Evolutionary conservation across 2,797 vertebrate species (phyloP).

Genomic region (Cheirogaleus major): DNA sequence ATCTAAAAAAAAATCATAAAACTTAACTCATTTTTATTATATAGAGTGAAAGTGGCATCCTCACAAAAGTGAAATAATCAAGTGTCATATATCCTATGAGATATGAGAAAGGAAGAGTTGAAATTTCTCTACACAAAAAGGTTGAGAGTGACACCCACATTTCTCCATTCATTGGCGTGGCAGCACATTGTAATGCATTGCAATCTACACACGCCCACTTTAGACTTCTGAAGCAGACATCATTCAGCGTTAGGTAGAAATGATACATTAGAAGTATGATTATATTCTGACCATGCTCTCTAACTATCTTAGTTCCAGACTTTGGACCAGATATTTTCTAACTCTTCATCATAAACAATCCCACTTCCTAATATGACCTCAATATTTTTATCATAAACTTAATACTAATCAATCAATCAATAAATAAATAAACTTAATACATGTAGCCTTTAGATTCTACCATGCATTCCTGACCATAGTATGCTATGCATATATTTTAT

Average conservation of each 20-base stretch:
- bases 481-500: not conserved
- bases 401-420: not conserved
- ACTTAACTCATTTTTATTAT: not conserved
- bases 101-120: not conserved
- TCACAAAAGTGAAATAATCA: not conserved
- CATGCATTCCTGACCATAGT: not conserved
- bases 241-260: not conserved
- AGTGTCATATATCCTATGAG: not conserved
- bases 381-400: slow-evolving; percentile 23
- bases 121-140: not conserved
- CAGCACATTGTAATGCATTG: not conserved
- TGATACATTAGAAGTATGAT: not conserved
- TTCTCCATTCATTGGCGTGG: not conserved
- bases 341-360: slow-evolving; percentile 6
- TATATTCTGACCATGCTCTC: not conserved
- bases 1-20: slow-evolving; percentile 1
- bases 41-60: not conserved
- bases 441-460: not conserved
- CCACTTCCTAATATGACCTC: not conserved
- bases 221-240: not conserved
- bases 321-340: not conserved
- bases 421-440: not conserved
- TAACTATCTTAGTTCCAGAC: not conserved
- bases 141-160: not conserved
- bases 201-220: not conserved